A percentile compares a stretch with the other conserved stretches of the same genome.
phyloP scores from a whole-genome alignment of 2,888 invertebrate species.

The Xiphydria camelus region DNA sequence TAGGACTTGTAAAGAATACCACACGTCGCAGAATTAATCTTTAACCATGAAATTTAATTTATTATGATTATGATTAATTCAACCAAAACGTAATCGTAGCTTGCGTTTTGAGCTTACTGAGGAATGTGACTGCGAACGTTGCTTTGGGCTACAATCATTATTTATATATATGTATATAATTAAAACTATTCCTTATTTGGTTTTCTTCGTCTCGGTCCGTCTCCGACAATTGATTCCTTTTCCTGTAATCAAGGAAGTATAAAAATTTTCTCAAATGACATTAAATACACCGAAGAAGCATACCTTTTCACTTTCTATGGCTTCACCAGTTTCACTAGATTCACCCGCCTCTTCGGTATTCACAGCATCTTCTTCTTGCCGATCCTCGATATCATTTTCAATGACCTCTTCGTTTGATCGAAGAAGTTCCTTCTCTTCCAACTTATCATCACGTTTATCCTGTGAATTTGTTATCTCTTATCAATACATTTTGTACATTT shows the following conservation, averaged over 20 bases:
- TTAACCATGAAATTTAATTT: too few relatives aligned
- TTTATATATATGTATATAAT: too few relatives aligned
- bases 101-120: too few relatives aligned
- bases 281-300: not conserved
- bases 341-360: constrained; percentile 41
- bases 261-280: constrained; percentile 6
- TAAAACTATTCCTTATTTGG: constrained; percentile 54
- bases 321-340: constrained; percentile 38
- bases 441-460: constrained; percentile 12
- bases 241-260: constrained; percentile 30
- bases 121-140: too few relatives aligned
- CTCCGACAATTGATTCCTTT: constrained; percentile 34
- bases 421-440: constrained; percentile 35
- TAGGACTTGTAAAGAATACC: too few relatives aligned
- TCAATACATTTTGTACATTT: too few relatives aligned
- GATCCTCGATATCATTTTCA: constrained; percentile 50
- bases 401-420: constrained; percentile 27
- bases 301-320: constrained; percentile 46
- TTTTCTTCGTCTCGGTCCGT: constrained; percentile 55
- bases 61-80: too few relatives aligned
- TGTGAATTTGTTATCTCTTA: too few relatives aligned
- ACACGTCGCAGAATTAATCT: too few relatives aligned
- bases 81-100: too few relatives aligned
- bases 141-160: too few relatives aligned
- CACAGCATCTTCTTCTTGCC: constrained; percentile 62